phyloP scores from a whole-genome alignment of 2,888 invertebrate species.

The Eledona agricola region DNA sequence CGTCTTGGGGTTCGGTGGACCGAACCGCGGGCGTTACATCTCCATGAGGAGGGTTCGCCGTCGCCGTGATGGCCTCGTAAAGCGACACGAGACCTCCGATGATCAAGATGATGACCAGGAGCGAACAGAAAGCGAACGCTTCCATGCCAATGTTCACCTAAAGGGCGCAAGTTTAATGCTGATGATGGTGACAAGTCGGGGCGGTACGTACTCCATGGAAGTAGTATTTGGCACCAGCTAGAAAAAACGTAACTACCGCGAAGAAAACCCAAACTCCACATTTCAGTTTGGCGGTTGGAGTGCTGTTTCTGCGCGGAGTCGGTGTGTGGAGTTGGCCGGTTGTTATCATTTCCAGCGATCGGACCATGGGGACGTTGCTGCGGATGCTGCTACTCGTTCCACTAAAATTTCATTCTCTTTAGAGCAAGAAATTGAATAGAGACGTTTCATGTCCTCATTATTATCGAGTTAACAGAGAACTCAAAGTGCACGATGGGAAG shows the following conservation, averaged over 20 bases:
- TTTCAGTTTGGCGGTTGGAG: conserved; percentile 69
- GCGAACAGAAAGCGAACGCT: conserved; percentile 63
- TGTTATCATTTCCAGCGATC: conserved; percentile 43
- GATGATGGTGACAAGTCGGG: not conserved
- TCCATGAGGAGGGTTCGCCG: conserved; percentile 44
- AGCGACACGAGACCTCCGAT: conserved; percentile 72
- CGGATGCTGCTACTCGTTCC: conserved; percentile 46
- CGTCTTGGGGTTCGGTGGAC: conserved; percentile 59
- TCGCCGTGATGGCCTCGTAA: conserved; percentile 60
- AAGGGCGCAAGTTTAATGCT: not conserved
- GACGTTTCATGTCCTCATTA: no score
- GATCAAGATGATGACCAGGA: conserved; percentile 70
- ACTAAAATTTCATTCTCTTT: no score
- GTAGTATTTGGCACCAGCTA: conserved; percentile 77
- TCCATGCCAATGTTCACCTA: conserved; percentile 54
- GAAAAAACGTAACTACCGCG: conserved; percentile 73
- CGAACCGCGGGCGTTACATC: conserved; percentile 61
- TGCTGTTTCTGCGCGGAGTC: conserved; percentile 37
- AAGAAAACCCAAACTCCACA: conserved; percentile 78
- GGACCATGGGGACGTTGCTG: conserved; percentile 17
- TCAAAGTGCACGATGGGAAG: no score
- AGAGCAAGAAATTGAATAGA: no score
- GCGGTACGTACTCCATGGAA: conserved; percentile 60
- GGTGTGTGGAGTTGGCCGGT: conserved; percentile 40
- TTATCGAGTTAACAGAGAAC: no score